Conservation (phyloP, 2,113 vertebrate species). For the Mustela lutreola region DNA sequence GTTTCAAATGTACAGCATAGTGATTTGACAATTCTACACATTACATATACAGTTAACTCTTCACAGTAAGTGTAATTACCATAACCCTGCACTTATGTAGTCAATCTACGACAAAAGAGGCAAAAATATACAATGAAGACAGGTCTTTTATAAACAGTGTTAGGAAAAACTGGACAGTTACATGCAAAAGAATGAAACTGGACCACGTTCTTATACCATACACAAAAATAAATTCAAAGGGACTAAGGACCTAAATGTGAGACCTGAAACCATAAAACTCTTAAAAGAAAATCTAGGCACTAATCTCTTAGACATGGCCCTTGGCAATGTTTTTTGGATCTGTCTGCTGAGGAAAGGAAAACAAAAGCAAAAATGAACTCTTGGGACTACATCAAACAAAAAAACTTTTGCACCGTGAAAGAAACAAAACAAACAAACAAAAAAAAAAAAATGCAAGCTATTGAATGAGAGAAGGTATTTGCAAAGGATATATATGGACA, state of each 20-base stretch:
- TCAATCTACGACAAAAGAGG: neutral
- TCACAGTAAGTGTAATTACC: neutral
- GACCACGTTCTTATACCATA: neutral
- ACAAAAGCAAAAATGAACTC: neutral
- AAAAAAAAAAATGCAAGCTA: neutral
- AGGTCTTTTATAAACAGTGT: neutral
- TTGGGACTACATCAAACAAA: neutral
- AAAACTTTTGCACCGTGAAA: neutral
- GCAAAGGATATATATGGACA: neutral
- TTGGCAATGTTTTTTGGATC: no score
- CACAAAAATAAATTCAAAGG: neutral
- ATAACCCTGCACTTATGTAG: neutral
- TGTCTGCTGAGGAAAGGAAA: neutral
- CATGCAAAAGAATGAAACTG: neutral
- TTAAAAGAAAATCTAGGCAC: no score
- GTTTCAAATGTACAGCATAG: neutral
- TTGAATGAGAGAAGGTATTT: neutral
- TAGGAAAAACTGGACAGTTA: neutral
- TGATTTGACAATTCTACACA: neutral
- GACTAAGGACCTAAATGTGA: neutral
- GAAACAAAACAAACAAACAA: neutral
- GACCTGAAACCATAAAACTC: neutral
- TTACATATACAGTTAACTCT: neutral
- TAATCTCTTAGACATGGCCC: no score
- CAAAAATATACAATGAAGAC: neutral